These are phyloP conservation scores for Stratiolaelaps scimitus DNA, from an alignment of 1,140 invertebrate genomes.

Conservation along the genomic window DNA sequence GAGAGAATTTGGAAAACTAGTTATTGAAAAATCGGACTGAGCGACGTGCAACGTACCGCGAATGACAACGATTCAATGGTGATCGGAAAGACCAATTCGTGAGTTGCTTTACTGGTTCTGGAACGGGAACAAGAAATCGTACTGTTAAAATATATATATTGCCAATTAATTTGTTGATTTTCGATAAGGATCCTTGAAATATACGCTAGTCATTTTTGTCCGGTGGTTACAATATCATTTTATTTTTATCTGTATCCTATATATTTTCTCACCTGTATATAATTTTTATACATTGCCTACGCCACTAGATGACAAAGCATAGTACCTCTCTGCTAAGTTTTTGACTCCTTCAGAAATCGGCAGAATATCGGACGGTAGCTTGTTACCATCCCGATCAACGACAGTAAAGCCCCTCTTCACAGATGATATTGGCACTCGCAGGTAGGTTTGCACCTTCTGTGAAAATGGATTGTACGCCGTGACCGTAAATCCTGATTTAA, in stretches of 20 bases:
- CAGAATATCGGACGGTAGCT: background rate
- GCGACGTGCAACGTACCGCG: background rate
- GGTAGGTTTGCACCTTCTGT: constrained; percentile 34
- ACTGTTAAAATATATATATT: too few relatives aligned
- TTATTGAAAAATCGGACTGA: too few relatives aligned
- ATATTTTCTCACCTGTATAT: too few relatives aligned
- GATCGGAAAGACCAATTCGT: constrained; percentile 39
- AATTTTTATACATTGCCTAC: too few relatives aligned
- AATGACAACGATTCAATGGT: constrained; percentile 37
- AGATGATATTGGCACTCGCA: constrained; percentile 39
- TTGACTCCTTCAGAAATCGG: background rate
- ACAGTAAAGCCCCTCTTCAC: background rate
- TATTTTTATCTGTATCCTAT: too few relatives aligned
- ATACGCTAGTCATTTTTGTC: too few relatives aligned
- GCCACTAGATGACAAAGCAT: too few relatives aligned
- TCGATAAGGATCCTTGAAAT: too few relatives aligned
- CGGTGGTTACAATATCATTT: too few relatives aligned
- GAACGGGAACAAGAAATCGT: too few relatives aligned
- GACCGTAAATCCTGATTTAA: constrained; percentile 37
- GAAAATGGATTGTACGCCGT: constrained; percentile 41
- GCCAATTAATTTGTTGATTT: too few relatives aligned
- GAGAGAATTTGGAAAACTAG: too few relatives aligned
- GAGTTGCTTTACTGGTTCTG: constrained; percentile 35
- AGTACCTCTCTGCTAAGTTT: background rate
- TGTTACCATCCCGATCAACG: background rate